Evolutionary conservation across 2,113 vertebrate species (phyloP).

Genomic region (Alethe diademata): DNA sequence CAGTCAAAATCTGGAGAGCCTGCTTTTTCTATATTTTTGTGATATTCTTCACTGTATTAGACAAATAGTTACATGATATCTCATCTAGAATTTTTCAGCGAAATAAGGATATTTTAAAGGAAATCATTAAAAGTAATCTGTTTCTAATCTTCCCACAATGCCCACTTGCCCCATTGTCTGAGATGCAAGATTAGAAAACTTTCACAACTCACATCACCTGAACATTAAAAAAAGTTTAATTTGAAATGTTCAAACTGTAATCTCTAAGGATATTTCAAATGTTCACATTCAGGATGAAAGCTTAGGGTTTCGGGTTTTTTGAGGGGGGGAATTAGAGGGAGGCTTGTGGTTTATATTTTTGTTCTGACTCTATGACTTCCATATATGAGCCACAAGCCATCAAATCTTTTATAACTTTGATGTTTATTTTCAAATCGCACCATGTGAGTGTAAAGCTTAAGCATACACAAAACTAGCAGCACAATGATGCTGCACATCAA

Average conservation of each 20-base stretch:
- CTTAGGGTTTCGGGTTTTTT: neutral
- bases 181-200: neutral
- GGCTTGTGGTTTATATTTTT: neutral
- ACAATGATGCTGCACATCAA: neutral
- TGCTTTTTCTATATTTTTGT: neutral
- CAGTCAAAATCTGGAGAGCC: neutral
- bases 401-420: neutral
- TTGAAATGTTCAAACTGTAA: neutral
- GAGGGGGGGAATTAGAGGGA: fast-evolving
- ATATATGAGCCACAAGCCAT: neutral
- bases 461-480: neutral
- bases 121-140: neutral
- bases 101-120: neutral
- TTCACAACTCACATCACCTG: neutral
- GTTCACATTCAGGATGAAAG: neutral
- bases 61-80: neutral
- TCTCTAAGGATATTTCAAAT: neutral
- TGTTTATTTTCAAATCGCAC: neutral
- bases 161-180: neutral
- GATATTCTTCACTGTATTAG: neutral
- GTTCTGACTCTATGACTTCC: neutral
- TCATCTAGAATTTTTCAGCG: neutral
- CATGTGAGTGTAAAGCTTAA: neutral
- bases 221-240: neutral
- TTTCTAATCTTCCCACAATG: neutral